phyloP scores from a whole-genome alignment of 2,113 vertebrate genomes.

The Aepyceros melampus region DNA sequence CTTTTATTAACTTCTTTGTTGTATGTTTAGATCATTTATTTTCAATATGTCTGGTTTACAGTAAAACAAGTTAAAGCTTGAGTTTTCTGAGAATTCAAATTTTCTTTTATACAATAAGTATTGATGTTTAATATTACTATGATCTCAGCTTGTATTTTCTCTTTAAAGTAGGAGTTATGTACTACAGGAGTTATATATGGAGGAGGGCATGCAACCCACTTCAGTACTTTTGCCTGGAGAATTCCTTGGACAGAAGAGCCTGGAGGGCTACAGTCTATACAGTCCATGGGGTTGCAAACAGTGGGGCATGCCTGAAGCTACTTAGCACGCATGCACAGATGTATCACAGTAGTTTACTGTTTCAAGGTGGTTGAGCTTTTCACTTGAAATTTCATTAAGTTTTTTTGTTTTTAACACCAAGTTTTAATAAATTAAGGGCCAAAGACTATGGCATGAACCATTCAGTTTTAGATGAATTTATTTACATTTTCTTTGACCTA shows the following conservation, averaged over 20 bases:
- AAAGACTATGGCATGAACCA: background rate
- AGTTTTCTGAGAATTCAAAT: background rate
- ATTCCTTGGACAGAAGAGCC: background rate
- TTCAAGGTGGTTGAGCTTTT: background rate
- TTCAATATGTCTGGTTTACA: background rate
- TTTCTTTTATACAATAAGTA: background rate
- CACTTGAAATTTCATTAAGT: background rate
- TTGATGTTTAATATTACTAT: background rate
- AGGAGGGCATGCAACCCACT: background rate
- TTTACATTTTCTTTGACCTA: background rate
- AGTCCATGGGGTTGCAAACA: background rate
- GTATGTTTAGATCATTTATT: background rate
- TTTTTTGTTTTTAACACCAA: background rate
- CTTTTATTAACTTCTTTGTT: background rate
- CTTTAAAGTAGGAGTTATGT: background rate
- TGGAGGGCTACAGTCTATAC: background rate
- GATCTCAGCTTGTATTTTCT: background rate
- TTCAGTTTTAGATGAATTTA: background rate
- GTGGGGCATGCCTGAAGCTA: background rate
- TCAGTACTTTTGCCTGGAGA: background rate
- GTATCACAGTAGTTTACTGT: background rate
- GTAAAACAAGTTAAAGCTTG: background rate
- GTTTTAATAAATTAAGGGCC: background rate
- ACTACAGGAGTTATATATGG: background rate
- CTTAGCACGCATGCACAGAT: background rate